These are phyloP conservation scores for Diabrotica balteata DNA, from an alignment of 2,888 invertebrate genomes.

Conservation along the genomic window DNA sequence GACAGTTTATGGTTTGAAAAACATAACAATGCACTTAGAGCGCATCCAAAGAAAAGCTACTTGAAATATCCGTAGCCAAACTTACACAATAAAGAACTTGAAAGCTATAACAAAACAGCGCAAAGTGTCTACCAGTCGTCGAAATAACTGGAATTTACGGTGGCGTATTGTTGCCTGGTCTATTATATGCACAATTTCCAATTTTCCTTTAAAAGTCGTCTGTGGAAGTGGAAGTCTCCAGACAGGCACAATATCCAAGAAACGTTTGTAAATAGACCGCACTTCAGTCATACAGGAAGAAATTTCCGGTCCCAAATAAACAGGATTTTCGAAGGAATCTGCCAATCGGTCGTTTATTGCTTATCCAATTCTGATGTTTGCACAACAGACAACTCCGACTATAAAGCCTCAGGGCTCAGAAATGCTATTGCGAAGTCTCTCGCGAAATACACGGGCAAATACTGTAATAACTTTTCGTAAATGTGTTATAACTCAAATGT, in stretches of 20 bases:
- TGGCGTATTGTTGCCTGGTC: too few relatives aligned
- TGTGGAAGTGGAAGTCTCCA: constrained; percentile 10
- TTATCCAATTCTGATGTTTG: constrained; percentile 34
- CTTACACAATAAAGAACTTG: too few relatives aligned
- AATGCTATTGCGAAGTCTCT: not conserved
- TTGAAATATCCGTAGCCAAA: too few relatives aligned
- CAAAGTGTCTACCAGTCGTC: too few relatives aligned
- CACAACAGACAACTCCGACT: constrained; percentile 25
- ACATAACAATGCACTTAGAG: too few relatives aligned
- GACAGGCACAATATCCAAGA: constrained; percentile 22
- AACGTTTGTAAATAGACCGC: constrained; percentile 28
- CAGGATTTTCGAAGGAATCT: constrained; percentile 27
- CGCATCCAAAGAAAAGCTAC: too few relatives aligned
- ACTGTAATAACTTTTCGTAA: not conserved
- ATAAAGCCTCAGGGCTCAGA: constrained; percentile 12
- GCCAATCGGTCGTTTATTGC: constrained; percentile 31
- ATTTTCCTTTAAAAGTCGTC: constrained; percentile 6
- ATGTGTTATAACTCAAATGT: not conserved
- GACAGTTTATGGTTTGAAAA: too few relatives aligned
- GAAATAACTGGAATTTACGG: too few relatives aligned
- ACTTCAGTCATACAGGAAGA: constrained; percentile 28
- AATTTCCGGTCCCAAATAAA: constrained; percentile 30
- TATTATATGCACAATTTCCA: constrained; percentile 1
- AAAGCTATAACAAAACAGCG: too few relatives aligned
- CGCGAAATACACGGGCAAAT: not conserved